These are phyloP conservation scores for Bombus superbus DNA, from an alignment of 1,140 invertebrate species.

Conservation along the genomic window DNA sequence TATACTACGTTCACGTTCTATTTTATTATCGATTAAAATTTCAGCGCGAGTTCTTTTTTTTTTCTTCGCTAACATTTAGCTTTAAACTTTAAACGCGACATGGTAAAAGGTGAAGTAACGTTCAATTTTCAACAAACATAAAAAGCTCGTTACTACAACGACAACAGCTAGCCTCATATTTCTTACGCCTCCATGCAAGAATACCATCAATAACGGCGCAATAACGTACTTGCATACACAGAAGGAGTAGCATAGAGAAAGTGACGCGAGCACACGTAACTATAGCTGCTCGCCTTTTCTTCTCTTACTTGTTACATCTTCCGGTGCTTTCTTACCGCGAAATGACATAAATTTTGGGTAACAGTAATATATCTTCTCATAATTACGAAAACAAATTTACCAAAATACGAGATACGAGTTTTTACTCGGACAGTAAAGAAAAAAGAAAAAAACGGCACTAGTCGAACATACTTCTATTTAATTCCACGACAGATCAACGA, in stretches of 20 bases:
- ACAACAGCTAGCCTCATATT: neutral
- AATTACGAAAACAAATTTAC: neutral
- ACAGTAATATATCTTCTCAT: neutral
- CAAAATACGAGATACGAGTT: too few relatives aligned
- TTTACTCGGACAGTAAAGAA: too few relatives aligned
- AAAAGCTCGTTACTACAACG: neutral
- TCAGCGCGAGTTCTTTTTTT: neutral
- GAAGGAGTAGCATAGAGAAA: neutral
- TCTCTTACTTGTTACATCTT: neutral
- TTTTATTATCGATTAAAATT: neutral
- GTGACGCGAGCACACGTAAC: neutral
- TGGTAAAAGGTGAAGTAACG: neutral
- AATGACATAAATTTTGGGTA: neutral
- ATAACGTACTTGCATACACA: neutral
- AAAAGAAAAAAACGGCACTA: too few relatives aligned
- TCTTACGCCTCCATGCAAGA: neutral
- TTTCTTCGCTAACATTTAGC: neutral
- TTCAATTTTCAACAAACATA: conserved; percentile 3
- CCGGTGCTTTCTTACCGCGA: too few relatives aligned
- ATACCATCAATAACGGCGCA: neutral
- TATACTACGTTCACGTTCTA: neutral
- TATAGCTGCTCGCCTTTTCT: too few relatives aligned
- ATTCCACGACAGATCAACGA: too few relatives aligned
- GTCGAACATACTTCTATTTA: too few relatives aligned
- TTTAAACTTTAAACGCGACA: neutral